Evolutionary conservation across 2,797 vertebrate genomes (phyloP), one percentile per base, ranked within the genome.

Genomic region (Pipistrellus pipistrellus): DNA sequence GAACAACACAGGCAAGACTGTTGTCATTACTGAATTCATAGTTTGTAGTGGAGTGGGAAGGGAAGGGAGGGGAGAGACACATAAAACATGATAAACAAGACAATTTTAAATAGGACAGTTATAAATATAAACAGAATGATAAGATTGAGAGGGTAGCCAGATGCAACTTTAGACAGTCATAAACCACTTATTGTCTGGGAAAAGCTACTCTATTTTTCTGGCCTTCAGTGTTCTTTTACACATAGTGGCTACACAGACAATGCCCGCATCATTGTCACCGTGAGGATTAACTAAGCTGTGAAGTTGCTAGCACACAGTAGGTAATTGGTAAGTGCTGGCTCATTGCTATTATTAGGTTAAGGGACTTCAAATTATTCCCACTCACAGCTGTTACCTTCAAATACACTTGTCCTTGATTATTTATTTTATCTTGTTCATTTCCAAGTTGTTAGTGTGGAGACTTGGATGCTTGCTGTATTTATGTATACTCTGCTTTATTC

Each of bases 61-160:
- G 17, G 18, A 57, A 55, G 23, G 6, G 30, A 38, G 1, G n/a
- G 51, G 6, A 32, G 17, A 4, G 3, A 38, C 1, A 20, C 4
- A 30, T 30, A 51, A 59, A 83, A 10, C 25, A 91, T 53, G 13
- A 69, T 62, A 62, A 20, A 7, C 9, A 76, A 66, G n/a, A 21
- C 57, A 4, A 82, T 64, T 86, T 91, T 17, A 87, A 88, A 73
- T 4, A 32, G 18, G 69, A 2, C 55, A 68, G n/a, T 82, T 90
- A 51, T 20, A 73, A 93, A 77, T 71, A 64, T 75, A 78, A 92
- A 51, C 8, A 23, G 86, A 30, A 12, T n/a, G 30, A 18, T 55
- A 10, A 13, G 7, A 62, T 7, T 4, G 1, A 20, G 46, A 51
- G 27, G 5, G 30, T 55, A 73, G 25, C 20, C 55, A 85, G 27